Evolutionary conservation across 2,888 invertebrate genomes (phyloP).

Genomic region (Plagiodera versicolora): DNA sequence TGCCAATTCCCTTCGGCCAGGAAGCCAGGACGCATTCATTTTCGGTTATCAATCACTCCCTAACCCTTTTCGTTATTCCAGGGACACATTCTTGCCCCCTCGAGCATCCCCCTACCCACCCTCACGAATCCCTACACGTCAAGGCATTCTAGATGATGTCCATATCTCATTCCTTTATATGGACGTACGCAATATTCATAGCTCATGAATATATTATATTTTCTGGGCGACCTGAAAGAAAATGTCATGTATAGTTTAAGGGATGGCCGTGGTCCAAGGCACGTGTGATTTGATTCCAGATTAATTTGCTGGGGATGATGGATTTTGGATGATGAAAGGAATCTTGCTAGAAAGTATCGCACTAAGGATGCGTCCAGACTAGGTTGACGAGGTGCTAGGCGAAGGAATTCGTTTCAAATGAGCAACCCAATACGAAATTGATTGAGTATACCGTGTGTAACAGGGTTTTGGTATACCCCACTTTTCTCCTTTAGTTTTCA

Average conservation of each 20-base stretch:
- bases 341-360: conserved; percentile 11
- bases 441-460: too few relatives aligned
- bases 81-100: conserved; percentile 34
- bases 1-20: conserved; percentile 36
- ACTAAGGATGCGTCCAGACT: too few relatives aligned
- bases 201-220: conserved; percentile 37
- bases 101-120: conserved; percentile 4
- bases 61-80: conserved; percentile 36
- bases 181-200: conserved; percentile 38
- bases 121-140: conserved; percentile 25
- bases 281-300: conserved; percentile 33
- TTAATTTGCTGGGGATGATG: conserved; percentile 33
- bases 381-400: too few relatives aligned
- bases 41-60: conserved; percentile 37
- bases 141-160: conserved; percentile 37
- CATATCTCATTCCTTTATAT: conserved; percentile 39
- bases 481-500: too few relatives aligned
- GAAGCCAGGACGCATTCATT: conserved; percentile 34
- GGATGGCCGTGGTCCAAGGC: conserved; percentile 30
- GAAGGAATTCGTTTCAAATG: too few relatives aligned
- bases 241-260: conserved; percentile 33
- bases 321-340: conserved; percentile 20
- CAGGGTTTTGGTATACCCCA: too few relatives aligned
- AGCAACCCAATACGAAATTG: too few relatives aligned
- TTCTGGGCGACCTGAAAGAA: conserved; percentile 29